Evolutionary conservation across 2,888 invertebrate genomes (phyloP).

Genomic region (Reticulitermes lucifugus): DNA sequence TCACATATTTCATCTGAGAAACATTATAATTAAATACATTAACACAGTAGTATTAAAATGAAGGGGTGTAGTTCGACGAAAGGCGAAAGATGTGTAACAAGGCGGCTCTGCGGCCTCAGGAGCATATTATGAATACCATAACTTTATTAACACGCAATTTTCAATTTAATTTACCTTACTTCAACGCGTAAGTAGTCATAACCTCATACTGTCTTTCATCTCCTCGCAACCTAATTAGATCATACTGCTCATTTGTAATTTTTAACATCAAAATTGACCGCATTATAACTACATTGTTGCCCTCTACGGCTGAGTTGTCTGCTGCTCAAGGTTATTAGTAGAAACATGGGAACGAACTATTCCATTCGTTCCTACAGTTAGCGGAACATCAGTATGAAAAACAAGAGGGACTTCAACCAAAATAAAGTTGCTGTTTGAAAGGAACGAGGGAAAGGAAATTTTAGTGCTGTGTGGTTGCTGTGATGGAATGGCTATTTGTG

Average conservation of each 20-base stretch:
- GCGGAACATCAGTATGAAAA: neutral
- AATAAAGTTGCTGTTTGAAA: neutral
- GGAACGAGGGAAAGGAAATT: too few species aligned
- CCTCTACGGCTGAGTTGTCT: constrained; percentile 21
- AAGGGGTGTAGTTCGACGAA: neutral
- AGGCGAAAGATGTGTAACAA: neutral
- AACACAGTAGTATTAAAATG: neutral
- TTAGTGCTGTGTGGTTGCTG: too few species aligned
- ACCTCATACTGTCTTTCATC: neutral
- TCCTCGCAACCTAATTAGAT: neutral
- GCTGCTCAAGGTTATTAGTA: neutral
- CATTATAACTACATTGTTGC: constrained; percentile 17
- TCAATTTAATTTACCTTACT: neutral
- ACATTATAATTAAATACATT: neutral
- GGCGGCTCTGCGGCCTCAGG: neutral
- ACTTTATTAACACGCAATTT: neutral
- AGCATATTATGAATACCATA: neutral
- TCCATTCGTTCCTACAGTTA: neutral
- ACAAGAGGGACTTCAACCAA: neutral
- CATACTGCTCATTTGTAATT: neutral
- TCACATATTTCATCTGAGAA: too few species aligned
- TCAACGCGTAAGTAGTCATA: neutral
- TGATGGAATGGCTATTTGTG: too few species aligned
- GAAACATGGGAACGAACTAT: neutral
- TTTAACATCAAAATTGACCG: constrained; percentile 8